Base-by-base conservation (phyloP, 2,797 vertebrate genomes). In the Scomberomorus guttatus region DNA sequence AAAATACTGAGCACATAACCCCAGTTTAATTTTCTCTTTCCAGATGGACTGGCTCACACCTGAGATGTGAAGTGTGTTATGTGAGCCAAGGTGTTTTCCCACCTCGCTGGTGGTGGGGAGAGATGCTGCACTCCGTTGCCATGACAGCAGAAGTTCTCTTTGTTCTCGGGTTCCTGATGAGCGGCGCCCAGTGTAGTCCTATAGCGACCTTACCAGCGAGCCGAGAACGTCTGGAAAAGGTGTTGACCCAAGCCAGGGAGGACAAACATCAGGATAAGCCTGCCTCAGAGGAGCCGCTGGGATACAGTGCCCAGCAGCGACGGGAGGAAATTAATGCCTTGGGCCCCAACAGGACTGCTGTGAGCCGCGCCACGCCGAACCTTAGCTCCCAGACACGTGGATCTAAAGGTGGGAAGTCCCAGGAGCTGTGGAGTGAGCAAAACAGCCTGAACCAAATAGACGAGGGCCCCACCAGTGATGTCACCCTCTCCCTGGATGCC, bases 111-210 rank as follows among this genome's bases (percentile, higher is more conserved):
- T 94, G 97, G 96, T 93, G 95, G 95, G 96, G 96, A 96, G 96
- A 95, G 94, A 97, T 96, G 97, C 95, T 96, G 94, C 95, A 90
- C 94, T 95, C 93, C 89, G 95, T 96, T 95, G 96, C 96, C 95
- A 99, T 98, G 97, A 97, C 97, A 96, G 96, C 95, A 94, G 96
- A 97, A 92, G 96, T 97, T 90, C 92, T 99, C 72, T 95, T 99
- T 84, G 94, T 97, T 94, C 96, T 97, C 78, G 97, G 96, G 94
- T 96, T 97, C 95, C 94, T 98, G 94, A 96, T 97, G 96, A 91
- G 91, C 27, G 89, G 94, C 68, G 87, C 95, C 85, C 94, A 96
- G 84, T 97, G 97, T 93, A 97, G 95, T 88, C 97, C 98, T 75
- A 94, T 97, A 82, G 93, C 95, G 82, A 96, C 96, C 67, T 83